phyloP scores from a whole-genome alignment of 1,140 invertebrate genomes.

The Steinernema khuongi region DNA sequence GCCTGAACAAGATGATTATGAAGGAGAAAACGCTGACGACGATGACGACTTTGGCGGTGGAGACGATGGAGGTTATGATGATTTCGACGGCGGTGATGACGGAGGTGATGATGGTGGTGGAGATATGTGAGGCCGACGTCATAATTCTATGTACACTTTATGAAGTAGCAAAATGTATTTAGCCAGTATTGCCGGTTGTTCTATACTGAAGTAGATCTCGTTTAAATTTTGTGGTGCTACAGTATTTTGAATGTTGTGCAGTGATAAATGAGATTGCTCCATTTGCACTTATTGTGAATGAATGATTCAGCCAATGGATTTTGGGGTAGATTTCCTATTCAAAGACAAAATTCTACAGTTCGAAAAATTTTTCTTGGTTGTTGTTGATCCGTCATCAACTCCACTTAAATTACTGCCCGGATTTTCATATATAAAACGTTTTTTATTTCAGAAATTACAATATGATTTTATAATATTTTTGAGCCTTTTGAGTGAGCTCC shows the following conservation, averaged over 20 bases:
- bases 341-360: no score
- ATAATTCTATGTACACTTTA: background rate
- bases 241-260: background rate
- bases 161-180: background rate
- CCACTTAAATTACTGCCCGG: no score
- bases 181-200: background rate
- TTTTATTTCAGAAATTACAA: no score
- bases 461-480: no score
- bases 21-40: background rate
- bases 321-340: no score
- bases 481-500: no score
- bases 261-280: slow-evolving; percentile 5
- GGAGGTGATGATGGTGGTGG: slow-evolving; percentile 14
- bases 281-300: background rate
- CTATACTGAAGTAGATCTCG: slow-evolving; percentile 15
- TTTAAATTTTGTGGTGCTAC: background rate
- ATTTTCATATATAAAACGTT: no score
- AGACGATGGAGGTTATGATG: slow-evolving; percentile 22
- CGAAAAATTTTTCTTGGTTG: no score
- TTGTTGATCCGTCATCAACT: no score
- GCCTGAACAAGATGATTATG: slow-evolving; percentile 24
- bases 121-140: slow-evolving; percentile 17
- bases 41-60: slow-evolving; percentile 19
- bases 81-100: slow-evolving; percentile 22
- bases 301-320: background rate